Evolutionary conservation across 2,797 vertebrate genomes (phyloP), one percentile per base, ranked within the genome.

Genomic region (Naso thynnoides): DNA sequence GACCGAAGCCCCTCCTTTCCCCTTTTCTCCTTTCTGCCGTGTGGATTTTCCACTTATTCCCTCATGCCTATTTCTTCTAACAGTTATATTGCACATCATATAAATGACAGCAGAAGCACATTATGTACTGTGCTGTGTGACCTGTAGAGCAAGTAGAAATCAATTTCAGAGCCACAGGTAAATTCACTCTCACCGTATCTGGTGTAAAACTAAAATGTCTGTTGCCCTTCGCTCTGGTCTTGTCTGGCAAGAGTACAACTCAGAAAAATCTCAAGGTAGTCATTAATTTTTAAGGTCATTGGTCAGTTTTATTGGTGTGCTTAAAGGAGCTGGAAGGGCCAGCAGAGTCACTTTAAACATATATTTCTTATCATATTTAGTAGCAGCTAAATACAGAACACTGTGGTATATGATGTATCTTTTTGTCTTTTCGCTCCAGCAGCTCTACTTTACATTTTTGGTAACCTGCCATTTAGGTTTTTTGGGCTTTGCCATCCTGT

Each of bases 11-110:
- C 14, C 59, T 36, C 45, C 45, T 50, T 54, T 45, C 64, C 23
- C n/a, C 19, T 45, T 78, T 72, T 36, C 66, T 78, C 44, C 31
- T 66, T 26, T 77, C 42, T 78, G 66, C 41, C 44, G 42, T 75
- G 31, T 82, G 86, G 81, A 55, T 79, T 89, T 88, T 54, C 16
- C 86, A 86, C 86, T 80, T 31, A 59, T 57, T 70, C 47, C 41
- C 24, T 75, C 15, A n/a, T 55, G 49, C 8, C 29, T 23, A 64
- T 58, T 64, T 76, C 56, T 49, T 81, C 67, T 65, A 71, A 74
- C 57, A 61, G 59, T 59, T 78, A 41, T 64, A 62, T 63, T 71
- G 45, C 42, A 73, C 27, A 1, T 62, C 66, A 70, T 73, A 75
- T 76, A 78, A 61, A 66, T 33, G 57, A 68, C 62, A 70, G 52